Evolutionary conservation across 2,113 vertebrate species (phyloP).

Genomic region (Cololabis saira): DNA sequence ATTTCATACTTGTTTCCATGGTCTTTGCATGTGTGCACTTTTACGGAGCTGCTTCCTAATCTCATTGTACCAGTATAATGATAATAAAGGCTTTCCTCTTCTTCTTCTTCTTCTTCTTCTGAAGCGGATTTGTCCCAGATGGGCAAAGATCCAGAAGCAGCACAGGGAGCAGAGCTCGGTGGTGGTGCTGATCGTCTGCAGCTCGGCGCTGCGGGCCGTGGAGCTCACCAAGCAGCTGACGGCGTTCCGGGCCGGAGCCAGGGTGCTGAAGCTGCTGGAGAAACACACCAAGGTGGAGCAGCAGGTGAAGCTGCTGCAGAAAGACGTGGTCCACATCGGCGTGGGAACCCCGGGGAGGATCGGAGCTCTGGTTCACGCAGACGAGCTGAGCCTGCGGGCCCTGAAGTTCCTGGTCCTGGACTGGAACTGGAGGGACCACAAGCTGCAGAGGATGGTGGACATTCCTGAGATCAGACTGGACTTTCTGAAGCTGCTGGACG

Average conservation of each 20-base stretch:
- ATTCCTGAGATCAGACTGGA: constrained; percentile 89
- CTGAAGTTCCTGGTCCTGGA: constrained; percentile 90
- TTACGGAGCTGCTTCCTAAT: too few relatives aligned
- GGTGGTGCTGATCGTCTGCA: constrained; percentile 90
- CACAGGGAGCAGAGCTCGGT: constrained; percentile 87
- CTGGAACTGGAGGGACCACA: constrained; percentile 99
- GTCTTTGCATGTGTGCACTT: too few relatives aligned
- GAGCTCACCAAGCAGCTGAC: constrained; percentile 92
- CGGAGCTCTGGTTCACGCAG: constrained; percentile 88
- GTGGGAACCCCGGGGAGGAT: constrained; percentile 94
- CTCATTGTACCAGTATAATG: too few relatives aligned
- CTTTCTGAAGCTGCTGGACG: constrained; percentile 89
- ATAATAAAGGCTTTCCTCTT: too few relatives aligned
- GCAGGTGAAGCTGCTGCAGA: constrained; percentile 88
- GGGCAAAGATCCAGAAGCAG: constrained; percentile 91
- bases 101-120: constrained; percentile 2
- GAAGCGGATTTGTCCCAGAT: constrained; percentile 98
- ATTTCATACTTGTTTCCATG: too few relatives aligned
- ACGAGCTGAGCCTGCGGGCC: constrained; percentile 85
- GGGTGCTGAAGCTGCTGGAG: constrained; percentile 93
- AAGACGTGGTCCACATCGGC: constrained; percentile 87
- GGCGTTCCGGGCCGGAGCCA: constrained; percentile 93
- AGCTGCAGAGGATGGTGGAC: constrained; percentile 92
- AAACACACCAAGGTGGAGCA: constrained; percentile 98
- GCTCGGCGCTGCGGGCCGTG: constrained; percentile 90